phyloP scores from a whole-genome alignment of 2,797 vertebrate genomes.

The Pitangus sulphuratus region DNA sequence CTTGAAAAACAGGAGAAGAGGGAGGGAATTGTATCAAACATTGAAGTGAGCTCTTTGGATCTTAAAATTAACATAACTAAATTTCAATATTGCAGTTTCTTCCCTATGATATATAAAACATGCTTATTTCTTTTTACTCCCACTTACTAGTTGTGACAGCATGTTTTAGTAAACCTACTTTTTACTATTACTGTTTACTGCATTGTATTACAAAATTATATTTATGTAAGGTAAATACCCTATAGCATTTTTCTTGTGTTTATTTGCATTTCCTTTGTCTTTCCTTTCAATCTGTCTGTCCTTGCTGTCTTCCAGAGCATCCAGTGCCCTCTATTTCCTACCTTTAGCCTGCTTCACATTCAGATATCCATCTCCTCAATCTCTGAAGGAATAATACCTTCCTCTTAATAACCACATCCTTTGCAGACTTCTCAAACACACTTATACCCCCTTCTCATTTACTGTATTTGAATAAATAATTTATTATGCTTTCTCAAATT shows the following conservation, averaged over 20 bases:
- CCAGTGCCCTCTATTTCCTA: background rate
- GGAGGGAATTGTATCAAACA: background rate
- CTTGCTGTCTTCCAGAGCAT: background rate
- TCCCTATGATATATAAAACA: background rate
- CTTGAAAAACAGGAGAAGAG: background rate
- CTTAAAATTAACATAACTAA: background rate
- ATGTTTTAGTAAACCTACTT: background rate
- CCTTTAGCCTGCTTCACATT: rapidly evolving
- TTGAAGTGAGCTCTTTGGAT: background rate
- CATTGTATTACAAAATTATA: background rate
- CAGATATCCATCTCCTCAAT: background rate
- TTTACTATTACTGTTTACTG: background rate
- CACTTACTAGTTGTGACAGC: background rate
- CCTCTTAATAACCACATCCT: background rate
- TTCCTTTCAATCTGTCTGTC: background rate
- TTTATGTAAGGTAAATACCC: background rate
- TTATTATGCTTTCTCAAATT: background rate
- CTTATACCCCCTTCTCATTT: background rate
- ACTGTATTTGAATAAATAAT: background rate
- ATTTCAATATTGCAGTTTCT: background rate
- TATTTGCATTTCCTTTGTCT: background rate
- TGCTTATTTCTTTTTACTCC: background rate
- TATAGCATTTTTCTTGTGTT: background rate
- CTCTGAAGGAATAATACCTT: background rate
- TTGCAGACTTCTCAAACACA: background rate